Evolutionary conservation across 1,140 invertebrate genomes (phyloP), one percentile per base, ranked within the genome.

Genomic region (Arion vulgaris): DNA sequence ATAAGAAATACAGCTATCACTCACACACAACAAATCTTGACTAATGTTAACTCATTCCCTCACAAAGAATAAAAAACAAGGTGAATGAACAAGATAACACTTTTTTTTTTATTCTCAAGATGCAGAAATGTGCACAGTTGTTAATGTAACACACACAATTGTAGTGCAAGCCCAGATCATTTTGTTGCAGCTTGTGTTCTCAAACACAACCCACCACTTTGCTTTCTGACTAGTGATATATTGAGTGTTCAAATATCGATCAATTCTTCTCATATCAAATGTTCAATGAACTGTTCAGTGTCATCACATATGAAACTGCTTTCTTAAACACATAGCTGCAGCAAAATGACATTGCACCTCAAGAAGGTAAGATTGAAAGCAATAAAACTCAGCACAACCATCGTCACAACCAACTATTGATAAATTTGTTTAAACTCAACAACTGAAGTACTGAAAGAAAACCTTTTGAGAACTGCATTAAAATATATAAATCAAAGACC

Each of bases 41-140:
- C n/a, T n/a, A n/a, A n/a, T n/a, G n/a, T n/a, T n/a, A n/a, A n/a
- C n/a, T n/a, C n/a, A n/a, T n/a, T n/a, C n/a, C n/a, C n/a, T n/a
- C n/a, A 19, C 53, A 57, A 57, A 23, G 23, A 9, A 11, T 23
- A 73, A n/a, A 34, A 23, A 17, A 73, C 34, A 73, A 7, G 26
- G 71, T 0, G 41, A 41, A 7, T 73, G 71, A 73, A 73, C 71
- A 73, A 73, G 71, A 73, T 73, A 41, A 41, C n/a, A 28, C 41
- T 73, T 39, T 73, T 73, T 73, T 73, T 39, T 73, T 73, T 73
- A 41, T 41, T 39, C 1, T 73, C 71, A 73, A 73, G 7, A 73
- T 28, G 23, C 71, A 73, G 71, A 38, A n/a, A 73, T 39, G 41
- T 73, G 71, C 71, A 73, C 71, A 73, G 62, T 2, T 15, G 51